Evolutionary conservation across 1,140 invertebrate species (phyloP), one percentile per base, ranked within the genome.

Genomic region (Bombus affinis): DNA sequence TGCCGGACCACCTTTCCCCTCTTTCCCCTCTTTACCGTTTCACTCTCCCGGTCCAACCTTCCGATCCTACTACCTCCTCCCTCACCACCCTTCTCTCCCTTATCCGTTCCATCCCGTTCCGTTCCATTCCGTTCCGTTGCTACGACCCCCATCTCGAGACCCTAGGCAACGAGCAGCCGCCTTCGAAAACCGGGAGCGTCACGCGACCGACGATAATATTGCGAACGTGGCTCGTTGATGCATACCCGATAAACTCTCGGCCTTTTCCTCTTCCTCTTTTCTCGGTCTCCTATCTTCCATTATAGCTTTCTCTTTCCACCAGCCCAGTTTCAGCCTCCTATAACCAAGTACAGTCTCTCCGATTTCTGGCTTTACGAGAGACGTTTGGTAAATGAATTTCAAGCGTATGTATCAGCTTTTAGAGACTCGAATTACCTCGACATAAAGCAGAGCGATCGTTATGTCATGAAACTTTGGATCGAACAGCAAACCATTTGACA

Each of bases 171-270:
- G 79, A 80, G 83, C 82, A 89, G 65, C 88, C 85, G 83, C 87
- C 91, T 92, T 89, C 85, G 86, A 89, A 89, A 92, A 90, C 88
- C 89, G 89, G 89, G 85, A 91, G 85, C 92, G 90, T 91, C 92
- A 92, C 91, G 92, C 88, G 85, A 90, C 47, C 90, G 85, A 92
- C 89, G 90, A 92, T 92, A 91, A 92, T 92, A 88, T 90, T 92
- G 88, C 90, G 88, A 92, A 92, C 88, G 78, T 81, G 66, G 71
- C 75, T 85, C 85, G 85, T 83, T 86, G 88, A 92, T 93, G 92
- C 90, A 89, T 90, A 89, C 74, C 86, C 87, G 92, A 92, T 92
- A 92, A 92, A 92, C 85, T 88, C 81, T 78, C 88, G 57, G 39
- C 12, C 5, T 42, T 59, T 28, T 57, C 73, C 72, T 65, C 39